These are phyloP conservation scores for Conchocele bisecta DNA, from an alignment of 2,888 invertebrate species.

Conservation along the genomic window DNA sequence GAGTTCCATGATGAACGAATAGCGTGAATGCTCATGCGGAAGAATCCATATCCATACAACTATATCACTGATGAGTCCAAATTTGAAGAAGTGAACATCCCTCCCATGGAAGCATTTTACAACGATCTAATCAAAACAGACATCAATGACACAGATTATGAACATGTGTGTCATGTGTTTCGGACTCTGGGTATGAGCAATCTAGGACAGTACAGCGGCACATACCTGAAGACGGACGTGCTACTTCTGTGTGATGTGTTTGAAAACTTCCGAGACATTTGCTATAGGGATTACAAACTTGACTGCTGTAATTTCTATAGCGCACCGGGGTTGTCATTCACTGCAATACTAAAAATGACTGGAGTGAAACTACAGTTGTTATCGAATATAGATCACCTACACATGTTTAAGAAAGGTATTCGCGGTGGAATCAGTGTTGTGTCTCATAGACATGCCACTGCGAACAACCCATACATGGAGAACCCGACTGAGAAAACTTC, in stretches of 20 bases:
- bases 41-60: slow-evolving; percentile 7
- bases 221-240: slow-evolving; percentile 39
- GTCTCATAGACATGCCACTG: slow-evolving; percentile 48
- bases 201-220: not conserved
- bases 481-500: not conserved
- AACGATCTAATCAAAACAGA: not conserved
- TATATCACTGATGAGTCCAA: not conserved
- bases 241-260: slow-evolving; percentile 76
- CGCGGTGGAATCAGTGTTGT: slow-evolving; percentile 54
- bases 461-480: slow-evolving; percentile 69
- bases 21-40: slow-evolving; percentile 1
- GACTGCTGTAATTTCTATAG: slow-evolving; percentile 73
- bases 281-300: slow-evolving; percentile 61
- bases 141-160: slow-evolving; percentile 53
- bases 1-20: not conserved
- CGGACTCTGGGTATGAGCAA: not conserved
- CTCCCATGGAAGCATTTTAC: not conserved
- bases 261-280: slow-evolving; percentile 72
- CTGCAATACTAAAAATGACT: slow-evolving; percentile 70
- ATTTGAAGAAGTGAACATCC: slow-evolving; percentile 1
- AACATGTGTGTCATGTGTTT: slow-evolving; percentile 55
- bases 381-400: slow-evolving; percentile 64
- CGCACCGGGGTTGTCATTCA: slow-evolving; percentile 74
- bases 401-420: slow-evolving; percentile 53
- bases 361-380: slow-evolving; percentile 66